These are phyloP conservation scores for Diuraphis noxia DNA, from an alignment of 1,140 invertebrate genomes.

Conservation along the genomic window DNA sequence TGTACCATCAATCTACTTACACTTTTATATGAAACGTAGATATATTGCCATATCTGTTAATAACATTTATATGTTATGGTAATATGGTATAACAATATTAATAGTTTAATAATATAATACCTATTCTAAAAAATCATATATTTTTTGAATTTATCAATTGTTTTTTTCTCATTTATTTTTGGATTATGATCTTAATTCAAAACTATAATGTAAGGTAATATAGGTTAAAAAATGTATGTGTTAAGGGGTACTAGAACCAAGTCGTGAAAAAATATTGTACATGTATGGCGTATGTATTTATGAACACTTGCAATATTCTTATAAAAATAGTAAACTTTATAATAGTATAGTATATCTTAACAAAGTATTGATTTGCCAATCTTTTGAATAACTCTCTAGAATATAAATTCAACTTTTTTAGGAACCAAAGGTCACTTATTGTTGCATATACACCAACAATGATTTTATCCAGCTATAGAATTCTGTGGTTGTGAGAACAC, in stretches of 20 bases:
- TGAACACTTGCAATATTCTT: not conserved
- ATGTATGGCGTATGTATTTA: not conserved
- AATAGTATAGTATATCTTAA: not conserved
- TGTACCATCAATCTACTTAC: too few relatives aligned
- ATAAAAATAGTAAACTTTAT: not conserved
- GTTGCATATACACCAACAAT: not conserved
- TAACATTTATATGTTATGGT: too few relatives aligned
- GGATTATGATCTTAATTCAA: too few relatives aligned
- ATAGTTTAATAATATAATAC: too few relatives aligned
- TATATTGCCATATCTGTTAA: too few relatives aligned
- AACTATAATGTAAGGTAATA: not conserved
- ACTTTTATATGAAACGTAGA: too few relatives aligned
- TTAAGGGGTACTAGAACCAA: too few relatives aligned
- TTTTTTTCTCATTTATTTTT: not conserved
- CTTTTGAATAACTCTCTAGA: not conserved
- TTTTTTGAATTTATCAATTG: too few relatives aligned
- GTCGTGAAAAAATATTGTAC: too few relatives aligned
- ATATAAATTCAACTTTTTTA: constrained; percentile 5
- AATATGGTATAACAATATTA: too few relatives aligned
- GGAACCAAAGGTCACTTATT: not conserved
- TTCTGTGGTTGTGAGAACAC: not conserved
- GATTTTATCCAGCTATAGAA: constrained; percentile 3
- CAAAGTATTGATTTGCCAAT: not conserved
- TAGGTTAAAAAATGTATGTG: not conserved
- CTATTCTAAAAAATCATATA: too few relatives aligned